Conservation (phyloP, 1,140 invertebrate genomes). For the Heliothis subflexa region DNA sequence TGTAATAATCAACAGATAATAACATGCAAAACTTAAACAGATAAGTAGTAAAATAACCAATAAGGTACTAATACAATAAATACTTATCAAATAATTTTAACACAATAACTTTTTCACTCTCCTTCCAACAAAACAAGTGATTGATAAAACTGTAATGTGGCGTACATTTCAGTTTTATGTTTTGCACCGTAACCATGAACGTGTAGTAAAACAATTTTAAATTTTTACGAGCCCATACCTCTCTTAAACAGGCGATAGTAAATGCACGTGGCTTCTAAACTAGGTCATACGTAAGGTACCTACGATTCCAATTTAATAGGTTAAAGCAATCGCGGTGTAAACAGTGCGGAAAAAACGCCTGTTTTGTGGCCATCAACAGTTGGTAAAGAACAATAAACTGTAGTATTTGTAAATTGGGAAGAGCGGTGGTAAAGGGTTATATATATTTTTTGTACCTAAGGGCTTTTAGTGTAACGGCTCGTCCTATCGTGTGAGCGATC, state of each 20-base stretch:
- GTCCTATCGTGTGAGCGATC: no score
- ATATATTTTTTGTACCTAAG: no score
- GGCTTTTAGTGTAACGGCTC: no score
- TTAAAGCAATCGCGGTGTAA: not conserved
- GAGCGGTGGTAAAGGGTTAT: no score
- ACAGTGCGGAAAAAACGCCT: not conserved
- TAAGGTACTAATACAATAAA: no score
- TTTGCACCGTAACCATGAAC: conserved; percentile 26
- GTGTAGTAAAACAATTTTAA: conserved; percentile 42
- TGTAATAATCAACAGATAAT: no score
- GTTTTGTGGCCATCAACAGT: conserved; percentile 12
- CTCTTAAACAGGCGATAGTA: conserved; percentile 3
- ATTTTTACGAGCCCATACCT: conserved; percentile 36
- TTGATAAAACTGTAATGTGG: no score
- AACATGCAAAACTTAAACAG: no score
- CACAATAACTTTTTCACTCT: not conserved
- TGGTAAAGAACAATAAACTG: conserved; percentile 9
- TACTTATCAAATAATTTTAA: not conserved
- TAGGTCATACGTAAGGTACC: conserved; percentile 46
- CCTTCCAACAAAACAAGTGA: not conserved
- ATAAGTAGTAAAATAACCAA: no score
- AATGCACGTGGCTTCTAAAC: conserved; percentile 38
- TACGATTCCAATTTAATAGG: conserved; percentile 14
- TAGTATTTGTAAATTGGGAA: not conserved
- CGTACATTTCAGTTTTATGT: conserved; percentile 26